Percentiles rank a stretch among this genome's conserved stretches.
Evolutionary conservation across 2,888 invertebrate species (phyloP).

Genomic region (Lucinisca nassula): DNA sequence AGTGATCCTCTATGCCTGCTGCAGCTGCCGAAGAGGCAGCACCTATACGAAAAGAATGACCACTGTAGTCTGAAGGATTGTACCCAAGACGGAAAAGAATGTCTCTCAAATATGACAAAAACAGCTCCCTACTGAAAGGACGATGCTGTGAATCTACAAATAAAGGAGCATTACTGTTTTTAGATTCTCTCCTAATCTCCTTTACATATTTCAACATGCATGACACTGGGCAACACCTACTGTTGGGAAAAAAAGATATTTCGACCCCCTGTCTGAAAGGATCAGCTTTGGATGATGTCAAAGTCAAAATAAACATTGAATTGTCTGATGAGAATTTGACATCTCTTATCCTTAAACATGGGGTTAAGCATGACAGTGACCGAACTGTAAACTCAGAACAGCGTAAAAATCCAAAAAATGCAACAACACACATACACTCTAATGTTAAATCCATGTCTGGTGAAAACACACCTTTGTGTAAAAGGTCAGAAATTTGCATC

Average conservation of each 20-base stretch:
- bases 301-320: neutral
- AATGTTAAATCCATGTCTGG: neutral
- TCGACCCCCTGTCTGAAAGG: neutral
- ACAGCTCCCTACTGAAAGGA: neutral
- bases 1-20: neutral
- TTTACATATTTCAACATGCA: neutral
- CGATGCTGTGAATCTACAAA: neutral
- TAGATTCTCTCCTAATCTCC: neutral
- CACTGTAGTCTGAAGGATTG: neutral
- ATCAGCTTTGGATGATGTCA: constrained; percentile 20
- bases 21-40: neutral
- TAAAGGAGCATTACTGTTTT: neutral
- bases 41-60: neutral
- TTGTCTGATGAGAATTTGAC: neutral
- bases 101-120: neutral
- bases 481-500: neutral
- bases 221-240: neutral
- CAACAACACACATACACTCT: neutral
- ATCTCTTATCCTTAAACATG: neutral
- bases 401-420: constrained; percentile 23
- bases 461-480: neutral
- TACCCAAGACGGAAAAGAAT: neutral
- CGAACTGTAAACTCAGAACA: constrained; percentile 29
- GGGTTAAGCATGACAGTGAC: neutral
- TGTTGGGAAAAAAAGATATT: neutral